Evolutionary conservation across 2,888 invertebrate species (phyloP).

Genomic region (Lacanobia oleracea): DNA sequence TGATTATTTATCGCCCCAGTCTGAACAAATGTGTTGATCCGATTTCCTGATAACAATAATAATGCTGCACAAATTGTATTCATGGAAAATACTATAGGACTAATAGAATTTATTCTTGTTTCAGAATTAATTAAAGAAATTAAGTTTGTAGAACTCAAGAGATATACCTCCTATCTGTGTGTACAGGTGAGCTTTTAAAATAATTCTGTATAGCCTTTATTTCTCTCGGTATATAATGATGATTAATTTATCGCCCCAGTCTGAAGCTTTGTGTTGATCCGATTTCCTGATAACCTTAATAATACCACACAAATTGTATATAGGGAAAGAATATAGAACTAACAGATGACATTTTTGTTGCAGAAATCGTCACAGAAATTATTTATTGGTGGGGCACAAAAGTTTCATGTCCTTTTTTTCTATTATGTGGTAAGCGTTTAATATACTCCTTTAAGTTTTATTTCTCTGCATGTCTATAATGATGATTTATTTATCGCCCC

Average conservation of each 20-base stretch:
- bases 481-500: conserved; percentile 81
- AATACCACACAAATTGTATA: neutral
- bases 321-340: neutral
- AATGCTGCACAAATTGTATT: neutral
- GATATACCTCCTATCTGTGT: neutral
- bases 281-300: conserved; percentile 32
- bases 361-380: neutral
- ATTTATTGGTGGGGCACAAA: neutral
- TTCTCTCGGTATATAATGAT: conserved; percentile 63
- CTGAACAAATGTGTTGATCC: conserved; percentile 58
- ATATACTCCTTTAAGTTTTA: neutral
- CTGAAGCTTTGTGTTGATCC: conserved; percentile 69
- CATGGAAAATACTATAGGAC: neutral
- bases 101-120: conserved; percentile 23
- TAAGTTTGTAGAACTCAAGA: neutral
- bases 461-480: conserved; percentile 37
- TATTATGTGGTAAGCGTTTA: neutral
- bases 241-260: conserved; percentile 81
- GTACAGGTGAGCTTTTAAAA: neutral
- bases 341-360: conserved; percentile 18
- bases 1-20: conserved; percentile 69
- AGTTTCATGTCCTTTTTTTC: neutral
- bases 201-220: neutral
- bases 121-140: conserved; percentile 3
- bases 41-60: conserved; percentile 31